phyloP scores from a whole-genome alignment of 2,113 vertebrate species.

The Pan paniscus region DNA sequence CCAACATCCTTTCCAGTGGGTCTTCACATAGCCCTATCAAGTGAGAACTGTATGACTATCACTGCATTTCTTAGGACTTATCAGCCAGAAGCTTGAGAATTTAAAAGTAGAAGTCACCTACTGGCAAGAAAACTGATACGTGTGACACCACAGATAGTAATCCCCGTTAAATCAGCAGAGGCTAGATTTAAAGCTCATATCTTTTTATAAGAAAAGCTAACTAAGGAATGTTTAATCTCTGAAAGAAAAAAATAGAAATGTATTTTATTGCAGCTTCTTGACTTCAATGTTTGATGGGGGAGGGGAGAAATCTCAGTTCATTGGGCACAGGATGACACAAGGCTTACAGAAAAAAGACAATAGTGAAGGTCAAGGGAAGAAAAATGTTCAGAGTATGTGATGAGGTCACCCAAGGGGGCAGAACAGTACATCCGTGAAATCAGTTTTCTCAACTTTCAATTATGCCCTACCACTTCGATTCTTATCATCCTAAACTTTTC shows the following conservation, averaged over 20 bases:
- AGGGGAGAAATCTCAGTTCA: not conserved
- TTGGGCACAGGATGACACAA: not conserved
- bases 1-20: not conserved
- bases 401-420: not conserved
- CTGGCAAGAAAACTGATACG: not conserved
- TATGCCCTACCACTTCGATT: not conserved
- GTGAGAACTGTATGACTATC: not conserved
- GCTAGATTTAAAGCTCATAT: not conserved
- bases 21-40: not conserved
- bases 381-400: not conserved
- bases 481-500: not conserved
- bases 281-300: not conserved
- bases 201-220: not conserved
- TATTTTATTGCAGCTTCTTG: not conserved
- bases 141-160: not conserved
- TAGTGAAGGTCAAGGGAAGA: not conserved
- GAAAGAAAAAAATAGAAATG: not conserved
- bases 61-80: not conserved
- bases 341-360: not conserved
- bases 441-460: conserved; percentile 36
- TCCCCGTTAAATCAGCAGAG: not conserved
- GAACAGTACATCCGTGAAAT: not conserved
- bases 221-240: not conserved
- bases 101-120: not conserved
- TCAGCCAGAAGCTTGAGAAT: not conserved